Base-by-base conservation (phyloP, 2,797 vertebrate species). In the Taenioides sp. region DNA sequence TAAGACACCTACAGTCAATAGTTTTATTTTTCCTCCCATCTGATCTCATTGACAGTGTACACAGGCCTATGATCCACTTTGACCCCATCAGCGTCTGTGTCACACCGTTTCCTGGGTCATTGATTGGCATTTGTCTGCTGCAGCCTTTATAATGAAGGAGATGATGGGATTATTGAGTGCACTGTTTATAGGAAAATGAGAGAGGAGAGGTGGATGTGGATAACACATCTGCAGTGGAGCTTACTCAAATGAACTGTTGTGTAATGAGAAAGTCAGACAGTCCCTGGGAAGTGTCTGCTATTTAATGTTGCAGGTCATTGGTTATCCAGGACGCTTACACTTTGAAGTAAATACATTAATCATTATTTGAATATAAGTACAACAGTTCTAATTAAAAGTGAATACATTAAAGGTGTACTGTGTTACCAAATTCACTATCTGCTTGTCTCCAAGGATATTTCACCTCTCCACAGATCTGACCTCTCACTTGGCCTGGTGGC, bases 101-200 rank as follows among this genome's bases (percentile, higher is more conserved):
- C 74, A 74, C 50, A 57, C 72, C 0, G 43, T 70, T 43, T 67
- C 70, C 59, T 64, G 68, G 77, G 74, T 66, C 82, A 87, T 88
- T 88, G 87, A 91, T 92, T 79, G 83, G 78, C 84, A 71, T 90
- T 90, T 86, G 76, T 90, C 83, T 78, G 76, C 87, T 77, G 22
- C 77, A 80, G 37, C 72, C 34, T 40, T 59, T 0, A 17, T 90
- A 91, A 92, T 90, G 81, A 88, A 89, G 67, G 81, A 67, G 83
- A 85, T 89, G 82, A 88, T 89, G 80, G 80, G 82, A 80, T 88
- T 88, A 86, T 89, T 88, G 88, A 91, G 80, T 52, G 54, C 52
- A 67, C 78, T 61, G 76, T 72, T 67, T 80, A 25, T 84, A 83
- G 88, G 74, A 81, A 89, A 87, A 85, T 88, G 82, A 85, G 80